Evolutionary conservation across 2,888 invertebrate genomes (phyloP).

Genomic region (Anticlea derivata): DNA sequence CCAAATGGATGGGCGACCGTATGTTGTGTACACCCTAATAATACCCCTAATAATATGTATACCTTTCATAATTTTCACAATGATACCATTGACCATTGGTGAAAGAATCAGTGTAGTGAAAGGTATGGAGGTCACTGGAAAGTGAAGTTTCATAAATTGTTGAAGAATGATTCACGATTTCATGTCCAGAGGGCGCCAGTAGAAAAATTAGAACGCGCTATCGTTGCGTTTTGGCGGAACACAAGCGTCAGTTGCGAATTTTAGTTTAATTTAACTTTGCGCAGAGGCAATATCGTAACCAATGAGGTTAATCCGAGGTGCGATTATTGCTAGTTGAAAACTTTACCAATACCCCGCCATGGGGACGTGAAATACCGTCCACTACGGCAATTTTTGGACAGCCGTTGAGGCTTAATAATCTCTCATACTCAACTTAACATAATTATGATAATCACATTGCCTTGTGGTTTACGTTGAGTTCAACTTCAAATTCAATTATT

Average conservation of each 20-base stretch:
- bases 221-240: slow-evolving; percentile 10
- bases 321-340: slow-evolving; percentile 97
- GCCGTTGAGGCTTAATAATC: slow-evolving; percentile 73
- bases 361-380: slow-evolving; percentile 94
- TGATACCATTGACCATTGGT: no score
- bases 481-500: no score
- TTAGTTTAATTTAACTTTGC: slow-evolving; percentile 87
- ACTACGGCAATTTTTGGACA: slow-evolving; percentile 92
- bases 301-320: slow-evolving; percentile 95
- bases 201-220: slow-evolving; percentile 16
- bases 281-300: slow-evolving; percentile 97
- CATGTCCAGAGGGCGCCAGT: slow-evolving; percentile 16
- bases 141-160: no score
- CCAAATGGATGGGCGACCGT: no score
- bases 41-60: no score
- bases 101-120: no score
- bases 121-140: no score
- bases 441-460: no score
- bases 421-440: no score
- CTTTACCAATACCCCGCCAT: slow-evolving; percentile 96
- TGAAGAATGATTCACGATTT: slow-evolving; percentile 1
- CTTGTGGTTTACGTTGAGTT: no score
- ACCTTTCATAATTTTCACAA: no score
- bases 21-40: no score
- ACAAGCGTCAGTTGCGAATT: neutral